Conservation (phyloP, 1,140 invertebrate genomes). For the Drosophila tropicalis region DNA sequence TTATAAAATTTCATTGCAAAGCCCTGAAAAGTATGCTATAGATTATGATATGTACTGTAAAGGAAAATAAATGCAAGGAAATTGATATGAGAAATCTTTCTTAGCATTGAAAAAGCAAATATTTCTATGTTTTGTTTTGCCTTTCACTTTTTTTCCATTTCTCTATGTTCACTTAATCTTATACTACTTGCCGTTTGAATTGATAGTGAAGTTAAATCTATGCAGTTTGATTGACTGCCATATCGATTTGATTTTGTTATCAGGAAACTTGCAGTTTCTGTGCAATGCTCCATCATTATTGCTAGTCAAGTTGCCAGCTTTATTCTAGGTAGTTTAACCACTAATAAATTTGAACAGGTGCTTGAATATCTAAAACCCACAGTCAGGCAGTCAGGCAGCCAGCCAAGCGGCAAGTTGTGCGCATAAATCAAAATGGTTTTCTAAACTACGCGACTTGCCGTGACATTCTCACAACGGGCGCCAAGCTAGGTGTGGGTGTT, state of each 20-base stretch:
- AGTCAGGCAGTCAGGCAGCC: not conserved
- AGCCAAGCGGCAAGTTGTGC: conserved; percentile 12
- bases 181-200: not conserved
- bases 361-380: conserved; percentile 24
- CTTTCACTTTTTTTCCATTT: no score
- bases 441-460: conserved; percentile 40
- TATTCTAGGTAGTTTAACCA: conserved; percentile 38
- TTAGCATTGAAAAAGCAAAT: no score
- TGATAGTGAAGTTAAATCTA: conserved; percentile 1
- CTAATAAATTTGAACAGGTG: conserved; percentile 62
- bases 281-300: conserved; percentile 22
- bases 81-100: no score
- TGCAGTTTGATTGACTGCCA: conserved; percentile 44
- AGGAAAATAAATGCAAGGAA: no score
- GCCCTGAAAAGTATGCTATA: no score
- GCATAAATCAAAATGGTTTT: conserved; percentile 71
- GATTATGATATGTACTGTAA: no score
- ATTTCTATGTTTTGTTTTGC: no score
- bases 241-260: conserved; percentile 57
- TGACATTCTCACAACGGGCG: not conserved
- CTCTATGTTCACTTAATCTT: no score
- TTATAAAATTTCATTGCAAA: no score
- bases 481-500: not conserved
- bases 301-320: conserved; percentile 24
- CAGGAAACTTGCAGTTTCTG: conserved; percentile 42